Evolutionary conservation across 1,140 invertebrate species (phyloP), one percentile per base, ranked within the genome.

Genomic region (Phortica variegata): DNA sequence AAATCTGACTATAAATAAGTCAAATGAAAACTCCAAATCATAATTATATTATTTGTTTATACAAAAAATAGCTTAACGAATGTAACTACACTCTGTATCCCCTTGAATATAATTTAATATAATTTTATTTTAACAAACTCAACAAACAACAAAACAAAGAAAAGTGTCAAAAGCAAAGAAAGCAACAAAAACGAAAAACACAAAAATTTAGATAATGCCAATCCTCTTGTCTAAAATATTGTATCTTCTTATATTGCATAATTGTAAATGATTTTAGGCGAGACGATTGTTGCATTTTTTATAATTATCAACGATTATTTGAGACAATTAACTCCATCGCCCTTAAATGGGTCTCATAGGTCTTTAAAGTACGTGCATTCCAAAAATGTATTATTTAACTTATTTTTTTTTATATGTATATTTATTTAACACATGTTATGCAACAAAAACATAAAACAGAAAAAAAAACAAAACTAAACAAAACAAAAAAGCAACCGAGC

Each of bases 31-130:
- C n/a, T n/a, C n/a, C n/a, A n/a, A n/a, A n/a, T n/a, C n/a, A n/a
- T n/a, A n/a, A n/a, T n/a, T n/a, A n/a, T n/a, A n/a, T n/a, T n/a
- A n/a, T n/a, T n/a, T n/a, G n/a, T n/a, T n/a, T n/a, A n/a, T n/a
- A n/a, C n/a, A n/a, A n/a, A n/a, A n/a, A n/a, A n/a, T n/a, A n/a
- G n/a, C n/a, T n/a, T n/a, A n/a, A n/a, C n/a, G n/a, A n/a, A 73
- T 58, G 70, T 73, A 73, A 73, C 71, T 73, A 71, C 70, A 73
- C 70, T 73, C 65, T 70, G 70, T 73, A 73, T 73, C 70, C 71
- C 70, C 70, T 71, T 68, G 65, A 60, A 61, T 70, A 70, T 70
- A 61, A 52, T 57, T 50, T 66, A 59, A 41, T 40, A 9, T 19
- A 37, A 57, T n/a, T n/a, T n/a, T n/a, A 61, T 23, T 17, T 26